phyloP scores from a whole-genome alignment of 2,888 invertebrate species.

The Caenorhabditis macrosperma region DNA sequence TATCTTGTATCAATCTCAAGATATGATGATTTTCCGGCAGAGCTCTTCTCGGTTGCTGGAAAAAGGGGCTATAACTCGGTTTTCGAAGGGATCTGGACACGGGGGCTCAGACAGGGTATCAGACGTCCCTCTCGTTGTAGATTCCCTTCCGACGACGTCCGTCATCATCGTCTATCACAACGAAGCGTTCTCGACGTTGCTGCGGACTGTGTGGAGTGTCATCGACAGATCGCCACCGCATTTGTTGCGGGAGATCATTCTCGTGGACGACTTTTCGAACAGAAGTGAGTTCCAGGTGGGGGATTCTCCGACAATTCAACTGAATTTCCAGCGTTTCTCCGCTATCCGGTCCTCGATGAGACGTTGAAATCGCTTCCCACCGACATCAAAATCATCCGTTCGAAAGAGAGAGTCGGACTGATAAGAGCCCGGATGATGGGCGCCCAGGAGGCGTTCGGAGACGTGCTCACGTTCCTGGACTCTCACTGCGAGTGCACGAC shows the following conservation, averaged over 20 bases:
- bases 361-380: conserved; percentile 82
- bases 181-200: conserved; percentile 97
- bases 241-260: conserved; percentile 90
- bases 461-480: conserved; percentile 95
- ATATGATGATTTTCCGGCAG: too few relatives aligned
- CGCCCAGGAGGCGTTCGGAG: conserved; percentile 91
- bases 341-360: conserved; percentile 65
- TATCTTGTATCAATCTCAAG: too few relatives aligned
- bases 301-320: not conserved
- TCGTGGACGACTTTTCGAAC: conserved; percentile 98
- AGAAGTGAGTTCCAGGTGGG: conserved; percentile 72
- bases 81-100: too few relatives aligned
- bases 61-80: too few relatives aligned
- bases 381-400: conserved; percentile 87
- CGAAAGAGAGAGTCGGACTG: conserved; percentile 93
- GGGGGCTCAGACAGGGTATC: too few relatives aligned
- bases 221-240: conserved; percentile 86
- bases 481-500: conserved; percentile 97
- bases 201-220: conserved; percentile 96
- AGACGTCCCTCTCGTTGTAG: too few relatives aligned
- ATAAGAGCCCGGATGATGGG: conserved; percentile 95
- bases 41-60: too few relatives aligned
- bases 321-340: conserved; percentile 70
- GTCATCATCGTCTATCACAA: conserved; percentile 98
- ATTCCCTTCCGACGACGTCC: conserved; percentile 87